These are phyloP conservation scores for Saccostrea cuccullata DNA, from an alignment of 1,140 invertebrate genomes.

Conservation along the genomic window DNA sequence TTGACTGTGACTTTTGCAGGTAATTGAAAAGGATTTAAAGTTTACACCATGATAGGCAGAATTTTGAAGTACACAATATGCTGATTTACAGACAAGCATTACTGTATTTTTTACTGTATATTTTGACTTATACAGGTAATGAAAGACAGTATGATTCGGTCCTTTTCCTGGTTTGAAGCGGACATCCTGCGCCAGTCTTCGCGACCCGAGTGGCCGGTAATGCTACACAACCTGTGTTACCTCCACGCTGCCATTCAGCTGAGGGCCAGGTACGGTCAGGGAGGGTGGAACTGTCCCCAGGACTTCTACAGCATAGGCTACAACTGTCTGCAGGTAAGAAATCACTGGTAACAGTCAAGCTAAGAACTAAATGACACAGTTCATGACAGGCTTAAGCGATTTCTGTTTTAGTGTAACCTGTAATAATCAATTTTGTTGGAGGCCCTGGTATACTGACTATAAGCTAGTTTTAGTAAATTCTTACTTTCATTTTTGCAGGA, in stretches of 20 bases:
- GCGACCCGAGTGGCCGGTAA: conserved; percentile 73
- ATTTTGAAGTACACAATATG: too few relatives aligned
- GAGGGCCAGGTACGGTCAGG: conserved; percentile 70
- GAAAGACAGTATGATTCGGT: conserved; percentile 76
- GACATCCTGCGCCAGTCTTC: conserved; percentile 74
- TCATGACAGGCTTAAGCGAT: not conserved
- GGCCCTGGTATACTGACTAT: too few relatives aligned
- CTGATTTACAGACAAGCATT: too few relatives aligned
- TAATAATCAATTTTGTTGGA: too few relatives aligned
- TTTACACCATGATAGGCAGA: too few relatives aligned
- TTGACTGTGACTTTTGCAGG: too few relatives aligned
- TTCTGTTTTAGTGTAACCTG: too few relatives aligned
- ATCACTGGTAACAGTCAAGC: not conserved
- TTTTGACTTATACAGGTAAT: conserved; percentile 66
- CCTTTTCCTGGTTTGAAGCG: conserved; percentile 74
- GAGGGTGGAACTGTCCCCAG: conserved; percentile 75
- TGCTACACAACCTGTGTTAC: conserved; percentile 78
- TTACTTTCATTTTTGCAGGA: too few relatives aligned
- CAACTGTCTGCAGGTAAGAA: conserved; percentile 71
- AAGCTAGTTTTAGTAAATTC: too few relatives aligned
- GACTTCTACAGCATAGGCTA: conserved; percentile 71
- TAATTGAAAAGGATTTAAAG: too few relatives aligned
- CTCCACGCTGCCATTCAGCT: conserved; percentile 76
- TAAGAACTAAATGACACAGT: not conserved
- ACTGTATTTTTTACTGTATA: too few relatives aligned